phyloP scores from a whole-genome alignment of 2,113 vertebrate genomes.

The Hyperopisus bebe region DNA sequence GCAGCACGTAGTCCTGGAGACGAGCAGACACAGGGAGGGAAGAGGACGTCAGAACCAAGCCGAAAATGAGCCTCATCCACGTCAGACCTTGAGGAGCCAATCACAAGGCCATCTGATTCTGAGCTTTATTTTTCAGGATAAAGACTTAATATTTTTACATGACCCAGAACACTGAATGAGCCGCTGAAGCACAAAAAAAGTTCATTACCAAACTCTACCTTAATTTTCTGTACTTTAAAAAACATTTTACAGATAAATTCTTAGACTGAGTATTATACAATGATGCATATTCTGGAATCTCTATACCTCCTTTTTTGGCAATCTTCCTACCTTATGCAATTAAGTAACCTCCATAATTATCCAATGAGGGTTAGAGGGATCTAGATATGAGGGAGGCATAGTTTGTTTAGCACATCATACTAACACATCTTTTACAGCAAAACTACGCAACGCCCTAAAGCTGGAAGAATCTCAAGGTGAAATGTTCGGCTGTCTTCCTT shows the following conservation, averaged over 20 bases:
- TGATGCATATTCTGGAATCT: neutral
- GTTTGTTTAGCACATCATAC: neutral
- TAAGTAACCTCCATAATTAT: neutral
- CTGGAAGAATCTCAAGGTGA: neutral
- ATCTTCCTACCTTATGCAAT: neutral
- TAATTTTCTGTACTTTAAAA: neutral
- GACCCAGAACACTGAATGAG: neutral
- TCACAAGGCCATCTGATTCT: neutral
- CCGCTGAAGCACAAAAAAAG: neutral
- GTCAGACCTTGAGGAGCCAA: neutral
- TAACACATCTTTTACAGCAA: neutral
- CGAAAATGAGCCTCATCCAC: neutral
- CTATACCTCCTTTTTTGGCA: neutral
- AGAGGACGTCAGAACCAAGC: neutral
- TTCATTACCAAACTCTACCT: neutral
- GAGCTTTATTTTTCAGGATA: neutral
- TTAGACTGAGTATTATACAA: neutral
- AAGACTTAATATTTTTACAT: neutral
- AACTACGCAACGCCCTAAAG: neutral
- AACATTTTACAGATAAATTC: neutral
- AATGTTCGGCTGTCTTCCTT: neutral
- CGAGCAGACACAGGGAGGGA: neutral
- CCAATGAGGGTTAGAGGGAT: neutral
- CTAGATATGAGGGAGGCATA: neutral
- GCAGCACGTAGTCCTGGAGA: conserved; percentile 83